Percentiles rank a stretch among this genome's conserved stretches.
These are phyloP conservation scores for Amblyopsis rosae DNA, from an alignment of 2,113 vertebrate species.

Conservation along the genomic window DNA sequence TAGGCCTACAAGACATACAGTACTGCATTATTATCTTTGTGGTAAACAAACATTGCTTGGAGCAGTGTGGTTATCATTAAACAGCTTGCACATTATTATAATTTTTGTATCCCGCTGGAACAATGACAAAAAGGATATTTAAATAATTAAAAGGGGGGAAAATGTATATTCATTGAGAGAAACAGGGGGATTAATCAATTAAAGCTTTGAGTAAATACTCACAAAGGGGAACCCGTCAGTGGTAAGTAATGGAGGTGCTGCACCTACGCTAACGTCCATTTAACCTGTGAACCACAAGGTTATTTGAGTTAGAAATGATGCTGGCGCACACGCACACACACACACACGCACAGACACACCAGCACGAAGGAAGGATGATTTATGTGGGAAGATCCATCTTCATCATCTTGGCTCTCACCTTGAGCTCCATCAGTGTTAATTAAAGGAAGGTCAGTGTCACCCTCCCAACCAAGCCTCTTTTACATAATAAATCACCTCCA, in stretches of 20 bases:
- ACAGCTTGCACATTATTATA: conserved; percentile 6
- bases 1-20: conserved; percentile 7
- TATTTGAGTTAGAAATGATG: conserved; percentile 84
- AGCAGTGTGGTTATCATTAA: conserved; percentile 48
- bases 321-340: conserved; percentile 46
- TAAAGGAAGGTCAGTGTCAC: conserved; percentile 99
- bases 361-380: conserved; percentile 83
- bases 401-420: conserved; percentile 94
- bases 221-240: conserved; percentile 58
- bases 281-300: conserved; percentile 91
- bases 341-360: conserved; percentile 37
- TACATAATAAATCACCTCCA: conserved; percentile 97
- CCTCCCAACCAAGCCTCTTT: conserved; percentile 88
- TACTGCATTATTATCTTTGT: conserved; percentile 32
- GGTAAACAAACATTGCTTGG: conserved; percentile 21
- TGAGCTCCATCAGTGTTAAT: conserved; percentile 99
- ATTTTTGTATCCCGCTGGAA: conserved; percentile 35
- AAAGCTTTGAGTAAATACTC: conserved; percentile 62
- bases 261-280: conserved; percentile 75
- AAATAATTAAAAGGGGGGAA: conserved; percentile 9
- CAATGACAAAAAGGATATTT: conserved; percentile 45
- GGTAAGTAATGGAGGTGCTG: conserved; percentile 71
- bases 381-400: conserved; percentile 87
- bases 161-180: neutral
- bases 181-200: conserved; percentile 64